Evolutionary conservation across 2,888 invertebrate species (phyloP).

Genomic region (Conchocele bisecta): DNA sequence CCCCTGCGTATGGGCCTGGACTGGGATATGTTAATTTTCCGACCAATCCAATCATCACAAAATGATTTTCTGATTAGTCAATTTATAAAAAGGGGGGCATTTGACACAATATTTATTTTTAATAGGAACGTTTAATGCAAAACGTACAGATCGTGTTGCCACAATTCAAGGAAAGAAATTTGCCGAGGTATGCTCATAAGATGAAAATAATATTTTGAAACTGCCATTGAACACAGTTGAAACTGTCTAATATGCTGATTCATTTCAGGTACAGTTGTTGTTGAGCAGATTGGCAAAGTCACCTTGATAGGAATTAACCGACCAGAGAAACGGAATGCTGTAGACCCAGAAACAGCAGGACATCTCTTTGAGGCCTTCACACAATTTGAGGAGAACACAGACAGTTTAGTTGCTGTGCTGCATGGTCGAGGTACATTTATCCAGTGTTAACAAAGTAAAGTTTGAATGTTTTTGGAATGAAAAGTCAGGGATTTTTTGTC

Average conservation of each 20-base stretch:
- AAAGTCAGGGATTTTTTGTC: background rate
- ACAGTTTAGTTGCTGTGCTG: conserved; percentile 89
- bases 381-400: conserved; percentile 90
- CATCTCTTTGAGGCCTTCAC: conserved; percentile 89
- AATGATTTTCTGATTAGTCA: no score
- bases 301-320: conserved; percentile 94
- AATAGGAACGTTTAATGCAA: no score
- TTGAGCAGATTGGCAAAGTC: conserved; percentile 82
- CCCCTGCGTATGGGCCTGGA: no score
- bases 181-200: no score
- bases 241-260: background rate
- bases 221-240: no score
- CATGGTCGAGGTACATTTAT: conserved; percentile 87
- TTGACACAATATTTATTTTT: no score
- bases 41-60: no score
- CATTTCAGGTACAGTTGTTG: conserved; percentile 62
- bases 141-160: no score
- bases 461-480: background rate
- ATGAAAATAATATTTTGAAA: no score
- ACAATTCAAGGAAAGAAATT: no score
- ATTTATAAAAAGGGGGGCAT: no score
- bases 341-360: conserved; percentile 88
- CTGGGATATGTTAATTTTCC: no score
- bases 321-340: conserved; percentile 91
- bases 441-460: background rate